A percentile compares a stretch with the other conserved stretches of the same genome.
These are phyloP conservation scores for Rhyacophila brunnea DNA, from an alignment of 1,140 invertebrate genomes.

Conservation along the genomic window DNA sequence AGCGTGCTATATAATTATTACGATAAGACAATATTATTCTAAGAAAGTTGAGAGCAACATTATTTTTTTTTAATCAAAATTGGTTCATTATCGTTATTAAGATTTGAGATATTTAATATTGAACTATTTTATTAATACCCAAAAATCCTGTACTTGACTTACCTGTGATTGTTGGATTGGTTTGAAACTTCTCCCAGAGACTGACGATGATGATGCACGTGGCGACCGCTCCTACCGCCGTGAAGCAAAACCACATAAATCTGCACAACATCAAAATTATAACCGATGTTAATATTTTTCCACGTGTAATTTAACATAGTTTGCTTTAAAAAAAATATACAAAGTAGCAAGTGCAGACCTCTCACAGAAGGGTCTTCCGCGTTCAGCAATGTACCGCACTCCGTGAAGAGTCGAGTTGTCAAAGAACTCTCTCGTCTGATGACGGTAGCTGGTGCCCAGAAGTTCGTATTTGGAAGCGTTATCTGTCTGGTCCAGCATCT, in stretches of 20 bases:
- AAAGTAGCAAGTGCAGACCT: conserved; percentile 59
- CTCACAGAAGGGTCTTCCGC: conserved; percentile 65
- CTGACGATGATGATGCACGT: conserved; percentile 69
- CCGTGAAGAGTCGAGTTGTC: conserved; percentile 70
- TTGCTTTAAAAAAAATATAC: too few species aligned
- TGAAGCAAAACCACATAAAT: conserved; percentile 73
- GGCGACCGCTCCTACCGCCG: conserved; percentile 61
- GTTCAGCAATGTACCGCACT: conserved; percentile 68
- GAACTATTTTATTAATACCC: too few species aligned
- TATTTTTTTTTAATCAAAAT: too few species aligned
- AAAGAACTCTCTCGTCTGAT: conserved; percentile 68
- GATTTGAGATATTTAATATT: too few species aligned
- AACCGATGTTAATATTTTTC: too few species aligned
- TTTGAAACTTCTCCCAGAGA: conserved; percentile 76
- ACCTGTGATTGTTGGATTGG: conserved; percentile 75
- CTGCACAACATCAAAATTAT: conserved; percentile 48
- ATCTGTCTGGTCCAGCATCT: conserved; percentile 1
- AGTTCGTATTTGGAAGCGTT: conserved; percentile 35
- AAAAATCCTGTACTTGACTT: conserved; percentile 13
- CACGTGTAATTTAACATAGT: too few species aligned
- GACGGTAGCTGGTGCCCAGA: conserved; percentile 58
- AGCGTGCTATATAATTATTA: too few species aligned
- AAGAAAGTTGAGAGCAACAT: too few species aligned
- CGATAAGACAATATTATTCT: too few species aligned
- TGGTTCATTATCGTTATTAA: too few species aligned